phyloP scores from a whole-genome alignment of 64 coral and sea anemone species.

The Orbicella faveolata region DNA sequence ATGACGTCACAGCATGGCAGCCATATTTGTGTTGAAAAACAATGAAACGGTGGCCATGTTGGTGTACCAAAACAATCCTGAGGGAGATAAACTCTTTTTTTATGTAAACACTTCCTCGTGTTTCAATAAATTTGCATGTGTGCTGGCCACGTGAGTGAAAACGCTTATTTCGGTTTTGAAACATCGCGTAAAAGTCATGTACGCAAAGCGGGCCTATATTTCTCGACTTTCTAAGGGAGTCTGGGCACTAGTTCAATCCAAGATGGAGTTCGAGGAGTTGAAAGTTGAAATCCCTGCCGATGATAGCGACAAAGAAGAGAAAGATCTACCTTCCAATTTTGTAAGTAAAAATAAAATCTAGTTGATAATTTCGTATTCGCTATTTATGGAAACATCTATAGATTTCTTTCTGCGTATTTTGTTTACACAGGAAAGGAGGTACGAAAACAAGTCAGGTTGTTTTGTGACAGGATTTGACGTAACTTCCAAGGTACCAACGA shows the following conservation, averaged over 20 bases:
- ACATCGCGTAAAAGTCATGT: neutral
- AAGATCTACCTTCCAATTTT: constrained; percentile 42
- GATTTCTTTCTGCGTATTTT: constrained; percentile 3
- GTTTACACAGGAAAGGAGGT: constrained; percentile 68
- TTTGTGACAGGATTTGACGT: constrained; percentile 98
- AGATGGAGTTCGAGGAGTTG: constrained; percentile 99
- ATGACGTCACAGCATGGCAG: too few relatives aligned
- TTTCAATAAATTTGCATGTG: too few relatives aligned
- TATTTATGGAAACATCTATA: neutral
- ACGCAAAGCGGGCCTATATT: neutral
- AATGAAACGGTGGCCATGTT: too few relatives aligned
- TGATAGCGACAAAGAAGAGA: constrained; percentile 74
- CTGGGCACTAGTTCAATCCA: constrained; percentile 42
- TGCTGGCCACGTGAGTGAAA: too few relatives aligned
- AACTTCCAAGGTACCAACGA: constrained; percentile 72
- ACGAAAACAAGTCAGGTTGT: constrained; percentile 88
- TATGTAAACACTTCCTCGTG: too few relatives aligned
- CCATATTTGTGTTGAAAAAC: too few relatives aligned
- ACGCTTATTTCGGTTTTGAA: too few relatives aligned
- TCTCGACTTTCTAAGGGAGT: neutral
- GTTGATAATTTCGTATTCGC: neutral
- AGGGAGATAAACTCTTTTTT: too few relatives aligned
- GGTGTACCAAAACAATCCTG: too few relatives aligned
- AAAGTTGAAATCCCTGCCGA: constrained; percentile 88
- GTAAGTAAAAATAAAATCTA: neutral